Evolutionary conservation across 64 coral and sea anemone species (phyloP).

Genomic region (Cladopsammia gracilis): DNA sequence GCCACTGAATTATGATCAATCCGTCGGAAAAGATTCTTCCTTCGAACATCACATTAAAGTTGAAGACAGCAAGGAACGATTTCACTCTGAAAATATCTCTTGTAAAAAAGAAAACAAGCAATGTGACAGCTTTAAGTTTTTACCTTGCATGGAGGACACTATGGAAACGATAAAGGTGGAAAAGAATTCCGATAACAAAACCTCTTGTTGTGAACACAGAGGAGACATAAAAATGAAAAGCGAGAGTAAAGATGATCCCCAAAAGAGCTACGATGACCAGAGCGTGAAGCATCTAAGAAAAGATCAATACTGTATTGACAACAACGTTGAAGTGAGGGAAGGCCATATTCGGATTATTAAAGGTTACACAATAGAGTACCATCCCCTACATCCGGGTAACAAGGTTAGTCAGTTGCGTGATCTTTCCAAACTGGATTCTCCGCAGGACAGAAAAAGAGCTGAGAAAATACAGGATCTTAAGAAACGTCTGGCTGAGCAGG

Average conservation of each 20-base stretch:
- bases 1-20: background rate
- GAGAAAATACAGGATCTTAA: slow-evolving; percentile 37
- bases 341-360: slow-evolving; percentile 24
- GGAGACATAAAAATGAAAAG: too few relatives aligned
- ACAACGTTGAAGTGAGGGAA: background rate
- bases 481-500: background rate
- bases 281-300: background rate
- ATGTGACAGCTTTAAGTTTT: background rate
- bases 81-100: background rate
- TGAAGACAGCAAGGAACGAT: background rate
- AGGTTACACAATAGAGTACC: slow-evolving; percentile 56
- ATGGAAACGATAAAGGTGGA: background rate
- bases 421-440: background rate
- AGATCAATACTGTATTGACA: background rate
- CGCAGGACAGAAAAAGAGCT: background rate
- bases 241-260: background rate
- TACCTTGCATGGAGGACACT: background rate
- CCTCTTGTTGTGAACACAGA: background rate
- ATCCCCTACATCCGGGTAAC: background rate
- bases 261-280: background rate
- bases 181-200: background rate
- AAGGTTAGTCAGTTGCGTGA: too few relatives aligned
- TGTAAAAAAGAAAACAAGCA: background rate
- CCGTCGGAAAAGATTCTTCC: background rate
- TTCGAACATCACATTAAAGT: background rate